Evolutionary conservation across 2,797 vertebrate species (phyloP).

Genomic region (Neoniphon sammara): DNA sequence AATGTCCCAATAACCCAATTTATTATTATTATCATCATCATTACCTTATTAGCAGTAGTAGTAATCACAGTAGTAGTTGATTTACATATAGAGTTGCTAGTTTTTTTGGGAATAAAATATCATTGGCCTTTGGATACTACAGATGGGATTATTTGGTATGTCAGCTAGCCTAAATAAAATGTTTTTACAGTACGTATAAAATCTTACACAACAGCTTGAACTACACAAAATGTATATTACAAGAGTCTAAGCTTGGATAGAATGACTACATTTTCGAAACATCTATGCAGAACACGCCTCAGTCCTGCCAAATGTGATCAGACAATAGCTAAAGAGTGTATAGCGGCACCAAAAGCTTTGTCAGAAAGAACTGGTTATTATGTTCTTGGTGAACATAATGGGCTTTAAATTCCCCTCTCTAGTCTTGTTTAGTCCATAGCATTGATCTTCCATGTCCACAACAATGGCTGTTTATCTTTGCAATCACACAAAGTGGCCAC

Average conservation of each 20-base stretch:
- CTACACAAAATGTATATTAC: neutral
- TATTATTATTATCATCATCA: neutral
- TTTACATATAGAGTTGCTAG: neutral
- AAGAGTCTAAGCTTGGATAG: neutral
- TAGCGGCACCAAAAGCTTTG: slow-evolving; percentile 3
- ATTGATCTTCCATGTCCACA: slow-evolving; percentile 73
- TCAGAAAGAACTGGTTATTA: slow-evolving; percentile 36
- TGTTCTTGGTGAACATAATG: slow-evolving; percentile 64
- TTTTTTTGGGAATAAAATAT: neutral
- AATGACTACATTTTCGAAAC: neutral
- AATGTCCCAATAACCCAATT: neutral
- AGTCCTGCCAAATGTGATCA: slow-evolving; percentile 12
- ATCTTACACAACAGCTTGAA: no score
- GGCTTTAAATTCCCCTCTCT: slow-evolving; percentile 43
- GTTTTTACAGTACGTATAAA: neutral
- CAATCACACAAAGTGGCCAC: slow-evolving; percentile 78
- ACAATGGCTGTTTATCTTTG: slow-evolving; percentile 79
- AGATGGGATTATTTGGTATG: neutral
- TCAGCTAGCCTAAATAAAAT: neutral
- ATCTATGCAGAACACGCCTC: neutral
- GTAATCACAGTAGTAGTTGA: neutral
- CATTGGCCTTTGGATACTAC: slow-evolving; percentile 1
- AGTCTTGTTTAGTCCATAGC: slow-evolving; percentile 58
- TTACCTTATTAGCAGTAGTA: no score
- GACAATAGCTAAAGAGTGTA: slow-evolving; percentile 3